Conservation (phyloP, 2,797 vertebrate species). For the Cynodonichthys magdalenae region DNA sequence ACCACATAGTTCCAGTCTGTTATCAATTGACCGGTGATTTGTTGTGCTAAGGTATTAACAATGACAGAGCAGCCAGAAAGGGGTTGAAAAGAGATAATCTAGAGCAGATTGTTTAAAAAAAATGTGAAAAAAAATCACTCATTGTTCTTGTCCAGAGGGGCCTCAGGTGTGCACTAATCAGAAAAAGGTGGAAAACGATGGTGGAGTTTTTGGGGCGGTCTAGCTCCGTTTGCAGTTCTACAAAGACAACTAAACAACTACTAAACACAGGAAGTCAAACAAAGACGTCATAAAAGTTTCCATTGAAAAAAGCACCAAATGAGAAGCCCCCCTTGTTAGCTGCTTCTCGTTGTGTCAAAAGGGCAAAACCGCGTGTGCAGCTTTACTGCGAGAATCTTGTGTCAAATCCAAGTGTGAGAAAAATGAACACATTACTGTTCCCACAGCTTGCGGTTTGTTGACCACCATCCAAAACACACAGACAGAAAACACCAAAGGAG, state of each 20-base stretch:
- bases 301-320: slow-evolving; percentile 33
- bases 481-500: slow-evolving; percentile 30
- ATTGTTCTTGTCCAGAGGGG: slow-evolving; percentile 52
- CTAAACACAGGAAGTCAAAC: slow-evolving; percentile 69
- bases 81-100: slow-evolving; percentile 47
- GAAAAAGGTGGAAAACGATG: slow-evolving; percentile 67
- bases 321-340: slow-evolving; percentile 14
- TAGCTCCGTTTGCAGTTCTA: slow-evolving; percentile 34
- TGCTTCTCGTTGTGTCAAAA: slow-evolving; percentile 32
- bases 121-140: slow-evolving; percentile 1
- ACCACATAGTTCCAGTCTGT: slow-evolving; percentile 43
- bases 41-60: slow-evolving; percentile 47
- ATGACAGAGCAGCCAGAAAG: slow-evolving; percentile 47
- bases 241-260: slow-evolving; percentile 62
- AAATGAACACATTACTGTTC: slow-evolving; percentile 56
- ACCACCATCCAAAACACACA: slow-evolving; percentile 57
- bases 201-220: slow-evolving; percentile 46
- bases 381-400: slow-evolving; percentile 26
- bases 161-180: slow-evolving; percentile 70
- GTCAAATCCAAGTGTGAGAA: slow-evolving; percentile 59
- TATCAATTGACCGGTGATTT: slow-evolving; percentile 58
- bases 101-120: slow-evolving; percentile 41
- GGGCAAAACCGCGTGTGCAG: neutral
- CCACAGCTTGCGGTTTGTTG: slow-evolving; percentile 55
- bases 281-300: slow-evolving; percentile 50